Conservation (phyloP, 2,797 vertebrate species). For the Semotilus atromaculatus region DNA sequence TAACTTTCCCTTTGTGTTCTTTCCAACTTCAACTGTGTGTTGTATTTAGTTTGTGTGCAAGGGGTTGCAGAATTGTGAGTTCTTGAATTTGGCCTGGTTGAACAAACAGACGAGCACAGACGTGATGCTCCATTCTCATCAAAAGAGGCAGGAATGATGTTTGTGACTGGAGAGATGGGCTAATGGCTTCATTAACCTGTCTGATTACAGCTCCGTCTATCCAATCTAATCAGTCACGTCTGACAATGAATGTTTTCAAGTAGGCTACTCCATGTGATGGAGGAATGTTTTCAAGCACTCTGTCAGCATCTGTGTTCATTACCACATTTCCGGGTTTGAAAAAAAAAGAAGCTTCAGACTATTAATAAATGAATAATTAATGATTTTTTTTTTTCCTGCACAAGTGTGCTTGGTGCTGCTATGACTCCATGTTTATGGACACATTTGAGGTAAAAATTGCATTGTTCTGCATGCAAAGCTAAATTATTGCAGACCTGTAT, state of each 20-base stretch:
- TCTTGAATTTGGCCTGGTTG: constrained; percentile 54
- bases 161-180: constrained; percentile 62
- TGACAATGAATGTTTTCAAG: constrained; percentile 10
- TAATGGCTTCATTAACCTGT: constrained; percentile 64
- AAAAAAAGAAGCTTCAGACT: background rate
- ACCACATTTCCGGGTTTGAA: background rate
- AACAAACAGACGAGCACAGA: constrained; percentile 65
- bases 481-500: constrained; percentile 47
- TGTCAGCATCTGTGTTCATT: background rate
- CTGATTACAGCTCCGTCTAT: constrained; percentile 56
- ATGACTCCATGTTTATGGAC: constrained; percentile 28
- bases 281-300: constrained; percentile 1
- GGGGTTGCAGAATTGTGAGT: constrained; percentile 50
- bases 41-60: constrained; percentile 16
- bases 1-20: background rate
- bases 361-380: background rate
- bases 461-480: background rate
- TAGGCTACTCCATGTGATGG: background rate
- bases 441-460: background rate
- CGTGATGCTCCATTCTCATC: constrained; percentile 60
- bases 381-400: background rate
- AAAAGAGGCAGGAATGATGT: constrained; percentile 64
- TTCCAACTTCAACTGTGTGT: background rate
- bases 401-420: background rate
- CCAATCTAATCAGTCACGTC: constrained; percentile 52